Evolutionary conservation across 1,140 invertebrate species (phyloP).

Genomic region (Dysdera silvatica): DNA sequence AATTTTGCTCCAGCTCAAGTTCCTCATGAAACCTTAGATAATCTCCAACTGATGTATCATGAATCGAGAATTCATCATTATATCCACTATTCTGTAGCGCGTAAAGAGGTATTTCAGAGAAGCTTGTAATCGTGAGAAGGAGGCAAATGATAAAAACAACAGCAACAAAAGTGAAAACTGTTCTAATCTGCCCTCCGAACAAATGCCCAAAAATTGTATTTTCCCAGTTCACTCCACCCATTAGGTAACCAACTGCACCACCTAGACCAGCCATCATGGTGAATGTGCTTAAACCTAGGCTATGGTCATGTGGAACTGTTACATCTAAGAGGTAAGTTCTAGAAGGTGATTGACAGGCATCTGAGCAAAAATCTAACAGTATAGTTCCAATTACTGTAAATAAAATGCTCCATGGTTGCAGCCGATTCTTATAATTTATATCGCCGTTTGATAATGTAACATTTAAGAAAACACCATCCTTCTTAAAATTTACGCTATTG

Average conservation of each 20-base stretch:
- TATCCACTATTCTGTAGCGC: too few relatives aligned
- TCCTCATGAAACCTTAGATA: too few relatives aligned
- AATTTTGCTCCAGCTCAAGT: too few relatives aligned
- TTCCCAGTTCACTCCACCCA: constrained; percentile 91
- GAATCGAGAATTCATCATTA: too few relatives aligned
- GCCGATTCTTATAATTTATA: too few relatives aligned
- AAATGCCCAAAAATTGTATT: constrained; percentile 65
- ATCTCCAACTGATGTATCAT: too few relatives aligned
- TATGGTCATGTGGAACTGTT: constrained; percentile 85
- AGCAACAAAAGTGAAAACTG: constrained; percentile 80
- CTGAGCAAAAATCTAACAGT: constrained; percentile 87
- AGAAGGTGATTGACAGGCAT: constrained; percentile 88
- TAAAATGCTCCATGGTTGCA: constrained; percentile 72
- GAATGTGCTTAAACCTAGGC: constrained; percentile 83
- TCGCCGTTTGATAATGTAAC: too few relatives aligned
- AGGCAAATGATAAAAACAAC: constrained; percentile 78
- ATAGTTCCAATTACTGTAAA: constrained; percentile 90
- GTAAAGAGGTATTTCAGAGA: constrained; percentile 80
- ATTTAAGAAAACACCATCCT: too few relatives aligned
- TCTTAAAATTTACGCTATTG: too few relatives aligned
- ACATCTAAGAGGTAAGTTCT: constrained; percentile 88
- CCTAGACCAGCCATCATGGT: constrained; percentile 93
- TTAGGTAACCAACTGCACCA: constrained; percentile 82
- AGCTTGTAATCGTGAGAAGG: constrained; percentile 69
- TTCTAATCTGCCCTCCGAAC: constrained; percentile 77